Conservation (phyloP, 1,140 invertebrate species). For the Pararge aegeria region DNA sequence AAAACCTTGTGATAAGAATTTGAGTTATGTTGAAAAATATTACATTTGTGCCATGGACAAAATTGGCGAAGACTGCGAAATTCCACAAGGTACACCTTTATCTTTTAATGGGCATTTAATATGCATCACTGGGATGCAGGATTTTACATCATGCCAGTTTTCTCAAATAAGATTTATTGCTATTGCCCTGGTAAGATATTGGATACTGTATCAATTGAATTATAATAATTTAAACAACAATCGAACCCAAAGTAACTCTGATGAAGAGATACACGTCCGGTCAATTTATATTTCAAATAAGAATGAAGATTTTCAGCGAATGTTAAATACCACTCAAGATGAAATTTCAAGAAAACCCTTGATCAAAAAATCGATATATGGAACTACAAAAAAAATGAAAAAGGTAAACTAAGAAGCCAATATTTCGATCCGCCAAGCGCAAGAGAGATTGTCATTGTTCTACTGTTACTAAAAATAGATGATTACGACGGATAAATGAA, state of each 20-base stretch:
- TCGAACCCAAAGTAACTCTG: neutral
- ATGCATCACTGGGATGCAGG: slow-evolving; percentile 30
- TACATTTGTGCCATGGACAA: slow-evolving; percentile 37
- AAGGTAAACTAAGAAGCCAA: too few relatives aligned
- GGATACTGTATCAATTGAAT: slow-evolving; percentile 31
- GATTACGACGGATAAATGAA: too few relatives aligned
- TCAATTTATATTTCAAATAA: too few relatives aligned
- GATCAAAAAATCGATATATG: too few relatives aligned
- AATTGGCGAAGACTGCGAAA: slow-evolving; percentile 18
- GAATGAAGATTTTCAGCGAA: too few relatives aligned
- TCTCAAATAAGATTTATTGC: slow-evolving; percentile 37
- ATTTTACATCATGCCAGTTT: slow-evolving; percentile 15
- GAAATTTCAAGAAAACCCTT: too few relatives aligned
- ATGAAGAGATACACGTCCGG: neutral
- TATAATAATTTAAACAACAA: neutral
- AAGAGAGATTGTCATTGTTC: too few relatives aligned
- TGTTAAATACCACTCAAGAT: too few relatives aligned
- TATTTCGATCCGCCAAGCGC: too few relatives aligned
- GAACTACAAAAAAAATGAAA: too few relatives aligned
- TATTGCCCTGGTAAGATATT: slow-evolving; percentile 32
- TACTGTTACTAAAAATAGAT: too few relatives aligned
- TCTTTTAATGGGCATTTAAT: slow-evolving; percentile 34
- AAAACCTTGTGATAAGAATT: slow-evolving; percentile 24
- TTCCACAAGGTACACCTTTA: slow-evolving; percentile 42
- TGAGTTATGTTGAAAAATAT: slow-evolving; percentile 19